Base-by-base conservation (phyloP, 2,797 vertebrate species). In the Rhabdomys pumilio region DNA sequence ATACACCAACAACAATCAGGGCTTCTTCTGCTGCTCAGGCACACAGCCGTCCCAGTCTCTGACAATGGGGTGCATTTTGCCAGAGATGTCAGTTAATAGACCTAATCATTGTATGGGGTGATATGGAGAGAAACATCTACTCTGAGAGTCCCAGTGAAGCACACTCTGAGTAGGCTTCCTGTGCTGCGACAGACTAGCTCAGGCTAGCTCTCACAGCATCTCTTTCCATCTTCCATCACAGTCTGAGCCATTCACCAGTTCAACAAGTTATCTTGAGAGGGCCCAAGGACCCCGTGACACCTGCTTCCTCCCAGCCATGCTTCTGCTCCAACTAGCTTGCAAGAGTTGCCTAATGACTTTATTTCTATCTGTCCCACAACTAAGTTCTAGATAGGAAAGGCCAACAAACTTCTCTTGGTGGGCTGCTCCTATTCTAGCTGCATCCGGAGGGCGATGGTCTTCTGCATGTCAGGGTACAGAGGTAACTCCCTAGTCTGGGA, bases 51-150 rank as follows among this genome's bases (percentile, higher is more conserved):
- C 94, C 90, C 95, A 84, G 91, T 57, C 93, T 93, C 91, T 96
- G 92, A 98, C 97, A 98, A 97, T 89, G 92, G 80, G 92, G 89
- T 97, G 93, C 95, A 95, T 98, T 98, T 94, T 97, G 96, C 89
- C 91, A 94, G 95, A 41, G 69, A 96, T 97, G 95, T 81, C 95
- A 96, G 92, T 96, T 97, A 97, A 96, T 59, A 97, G 86, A 97
- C 94, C 73, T 90, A 94, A 97, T 84, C 92, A 87, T 91, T 97
- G 90, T 95, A 85, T 29, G 97, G 87, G 97, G 55, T 82, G 92
- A 80, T 76, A 91, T 93, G 80, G 83, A 67, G 67, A 96, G 73
- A 97, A 97, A 96, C 96, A 89, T 50, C 73, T 80, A 96, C 90
- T 96, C 69, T 93, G 80, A 98, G 92, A 93, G 95, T 50, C 57